Evolutionary conservation across 2,888 invertebrate species (phyloP), one percentile per base, ranked within the genome.

Genomic region (Macaria liturata): DNA sequence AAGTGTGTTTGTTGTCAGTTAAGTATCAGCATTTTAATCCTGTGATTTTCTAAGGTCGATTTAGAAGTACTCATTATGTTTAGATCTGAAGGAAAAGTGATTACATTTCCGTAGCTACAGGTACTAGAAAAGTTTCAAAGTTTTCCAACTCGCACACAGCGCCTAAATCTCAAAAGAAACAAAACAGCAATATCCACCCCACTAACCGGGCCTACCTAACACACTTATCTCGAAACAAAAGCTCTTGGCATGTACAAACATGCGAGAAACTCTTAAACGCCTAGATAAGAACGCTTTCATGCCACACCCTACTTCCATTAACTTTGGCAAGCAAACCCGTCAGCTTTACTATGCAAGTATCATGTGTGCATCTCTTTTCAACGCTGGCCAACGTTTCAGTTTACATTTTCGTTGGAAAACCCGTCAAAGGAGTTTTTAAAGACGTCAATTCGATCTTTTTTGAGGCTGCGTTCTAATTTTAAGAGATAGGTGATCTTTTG

Each of bases 281-380:
- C 70, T 63, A 83, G 86, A 88, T 86, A 88, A 84, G 83, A 72
- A 64, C 72, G 76, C 80, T 83, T 86, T 87, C 81, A 84, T 72
- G 67, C 68, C 72, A 67, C 72, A 73, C 72, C 77, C 77, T 76
- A 77, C 78, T 82, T 79, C 86, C 88, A 89, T 90, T 90, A 90
- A 86, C 88, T 85, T 84, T 74, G 83, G 85, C 80, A 84, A 86
- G 88, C 87, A 85, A 83, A 83, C 72, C 78, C 77, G 69, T 61
- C 67, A 68, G 56, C 72, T 87, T 73, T 84, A 89, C 81, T 88
- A 87, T 89, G 86, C 84, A 84, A 72, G 80, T 89, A 88, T 90
- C 88, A 68, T 88, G 88, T 89, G 81, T 88, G 79, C 88, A 90
- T 90, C 89, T 89, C 88, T 75, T 83, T 88, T 86, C 86, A 87